These are phyloP conservation scores for Darwinula stevensoni DNA, from an alignment of 2,888 invertebrate genomes.

Conservation along the genomic window DNA sequence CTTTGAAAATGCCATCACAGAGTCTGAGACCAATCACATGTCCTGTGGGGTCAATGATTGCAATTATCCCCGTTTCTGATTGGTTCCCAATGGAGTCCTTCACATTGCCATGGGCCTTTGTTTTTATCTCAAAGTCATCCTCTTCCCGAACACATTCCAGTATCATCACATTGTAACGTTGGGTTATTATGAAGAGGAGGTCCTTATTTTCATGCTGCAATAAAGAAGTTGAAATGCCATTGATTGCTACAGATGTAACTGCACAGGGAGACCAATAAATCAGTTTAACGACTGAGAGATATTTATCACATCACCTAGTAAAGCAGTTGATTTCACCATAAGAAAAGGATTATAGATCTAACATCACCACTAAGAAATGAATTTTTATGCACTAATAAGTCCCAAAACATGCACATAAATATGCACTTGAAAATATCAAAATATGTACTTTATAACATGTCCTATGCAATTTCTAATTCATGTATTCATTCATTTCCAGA, in stretches of 20 bases:
- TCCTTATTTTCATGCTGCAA: slow-evolving; percentile 67
- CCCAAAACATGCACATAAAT: too few species aligned
- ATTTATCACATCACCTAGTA: slow-evolving; percentile 5
- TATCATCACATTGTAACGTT: slow-evolving; percentile 88
- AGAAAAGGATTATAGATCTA: slow-evolving; percentile 4
- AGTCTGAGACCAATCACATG: slow-evolving; percentile 76
- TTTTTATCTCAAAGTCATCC: slow-evolving; percentile 64
- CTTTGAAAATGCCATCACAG: slow-evolving; percentile 89
- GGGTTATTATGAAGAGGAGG: slow-evolving; percentile 67
- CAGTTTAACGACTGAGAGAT: too few species aligned
- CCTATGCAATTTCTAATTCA: too few species aligned
- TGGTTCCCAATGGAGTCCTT: slow-evolving; percentile 78
- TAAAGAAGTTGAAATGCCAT: too few species aligned
- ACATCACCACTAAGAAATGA: slow-evolving; percentile 6
- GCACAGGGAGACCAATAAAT: too few species aligned
- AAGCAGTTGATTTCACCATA: slow-evolving; percentile 5
- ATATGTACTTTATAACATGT: too few species aligned
- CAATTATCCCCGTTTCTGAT: slow-evolving; percentile 81
- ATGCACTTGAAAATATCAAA: too few species aligned
- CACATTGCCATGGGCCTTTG: slow-evolving; percentile 85
- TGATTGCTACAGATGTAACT: too few species aligned
- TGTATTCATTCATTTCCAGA: too few species aligned
- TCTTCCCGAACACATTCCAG: slow-evolving; percentile 56
- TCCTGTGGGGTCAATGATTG: slow-evolving; percentile 81
- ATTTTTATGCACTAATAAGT: too few species aligned